Evolutionary conservation across 2,888 invertebrate genomes (phyloP).

Genomic region (Tuta absoluta): DNA sequence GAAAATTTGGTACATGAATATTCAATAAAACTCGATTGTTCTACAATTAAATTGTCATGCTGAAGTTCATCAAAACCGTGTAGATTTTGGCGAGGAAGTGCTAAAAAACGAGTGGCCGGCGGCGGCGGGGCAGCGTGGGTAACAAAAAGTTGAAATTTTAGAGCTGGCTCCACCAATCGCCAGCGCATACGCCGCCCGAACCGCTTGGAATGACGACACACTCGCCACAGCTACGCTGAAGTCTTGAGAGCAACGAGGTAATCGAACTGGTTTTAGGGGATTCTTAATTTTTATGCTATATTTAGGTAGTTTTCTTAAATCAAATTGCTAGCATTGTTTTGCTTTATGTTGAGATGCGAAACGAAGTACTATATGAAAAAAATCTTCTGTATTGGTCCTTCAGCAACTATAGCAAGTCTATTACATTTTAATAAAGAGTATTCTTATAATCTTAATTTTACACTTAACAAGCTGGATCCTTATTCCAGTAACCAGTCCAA

Average conservation of each 20-base stretch:
- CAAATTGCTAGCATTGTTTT: background rate
- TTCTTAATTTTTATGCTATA: background rate
- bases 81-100: conserved; percentile 56
- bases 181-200: conserved; percentile 43
- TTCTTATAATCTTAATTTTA: too few relatives aligned
- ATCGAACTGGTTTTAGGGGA: conserved; percentile 15
- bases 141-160: conserved; percentile 71
- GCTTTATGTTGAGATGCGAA: background rate
- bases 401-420: background rate
- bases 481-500: background rate
- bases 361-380: background rate
- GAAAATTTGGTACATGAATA: too few relatives aligned
- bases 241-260: conserved; percentile 12
- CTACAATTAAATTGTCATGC: conserved; percentile 3
- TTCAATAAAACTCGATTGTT: too few relatives aligned
- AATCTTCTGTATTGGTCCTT: background rate
- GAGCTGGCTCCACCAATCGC: conserved; percentile 70
- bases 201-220: conserved; percentile 30
- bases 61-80: conserved; percentile 30
- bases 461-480: background rate
- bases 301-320: background rate
- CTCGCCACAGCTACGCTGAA: background rate
- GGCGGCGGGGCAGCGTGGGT: conserved; percentile 48
- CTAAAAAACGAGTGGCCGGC: conserved; percentile 57
- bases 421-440: background rate